Conservation (phyloP, 2,888 invertebrate genomes). For the Operophtera brumata region DNA sequence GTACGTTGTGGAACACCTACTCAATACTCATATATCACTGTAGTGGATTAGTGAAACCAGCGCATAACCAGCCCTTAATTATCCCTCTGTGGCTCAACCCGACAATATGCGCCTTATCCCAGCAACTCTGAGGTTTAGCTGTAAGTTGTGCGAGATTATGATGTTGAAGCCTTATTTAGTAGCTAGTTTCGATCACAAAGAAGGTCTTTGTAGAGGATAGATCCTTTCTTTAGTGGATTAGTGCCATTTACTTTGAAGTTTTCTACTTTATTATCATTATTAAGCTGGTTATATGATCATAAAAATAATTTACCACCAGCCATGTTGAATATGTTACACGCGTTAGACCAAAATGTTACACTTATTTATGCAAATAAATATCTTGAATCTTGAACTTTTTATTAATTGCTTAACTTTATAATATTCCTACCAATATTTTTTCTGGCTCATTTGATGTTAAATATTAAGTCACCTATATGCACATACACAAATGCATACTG, state of each 20-base stretch:
- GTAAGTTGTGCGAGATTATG: constrained; percentile 15
- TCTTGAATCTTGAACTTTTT: no score
- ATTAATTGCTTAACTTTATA: no score
- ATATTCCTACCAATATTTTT: no score
- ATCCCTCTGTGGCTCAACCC: constrained; percentile 11
- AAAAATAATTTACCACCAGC: no score
- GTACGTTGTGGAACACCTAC: no score
- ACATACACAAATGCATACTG: no score
- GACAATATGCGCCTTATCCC: constrained; percentile 10
- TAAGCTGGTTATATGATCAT: no score
- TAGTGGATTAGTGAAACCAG: constrained; percentile 19
- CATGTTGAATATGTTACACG: no score
- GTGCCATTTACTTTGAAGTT: neutral
- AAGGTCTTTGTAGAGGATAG: neutral
- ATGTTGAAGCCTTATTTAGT: constrained; percentile 13
- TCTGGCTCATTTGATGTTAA: no score
- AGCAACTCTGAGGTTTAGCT: constrained; percentile 1
- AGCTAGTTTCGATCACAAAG: constrained; percentile 17
- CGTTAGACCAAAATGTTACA: no score
- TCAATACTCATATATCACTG: neutral
- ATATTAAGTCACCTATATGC: no score
- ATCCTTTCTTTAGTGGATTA: constrained; percentile 2
- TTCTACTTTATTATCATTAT: neutral
- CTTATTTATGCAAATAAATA: no score
- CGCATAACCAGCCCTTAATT: constrained; percentile 10